Base-by-base conservation (phyloP, 2,888 invertebrate species). In the Eilema caniola region DNA sequence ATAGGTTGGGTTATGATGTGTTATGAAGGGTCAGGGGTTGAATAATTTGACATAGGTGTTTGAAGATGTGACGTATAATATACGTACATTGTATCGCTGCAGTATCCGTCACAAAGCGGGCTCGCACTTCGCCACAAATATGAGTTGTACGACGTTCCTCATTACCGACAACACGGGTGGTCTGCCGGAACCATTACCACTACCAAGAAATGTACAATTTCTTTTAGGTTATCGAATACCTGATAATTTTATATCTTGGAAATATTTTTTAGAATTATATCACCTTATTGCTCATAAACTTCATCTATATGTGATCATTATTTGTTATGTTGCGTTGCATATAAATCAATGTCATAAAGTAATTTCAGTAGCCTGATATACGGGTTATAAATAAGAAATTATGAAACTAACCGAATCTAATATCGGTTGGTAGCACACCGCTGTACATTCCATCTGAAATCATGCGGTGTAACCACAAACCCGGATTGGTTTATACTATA, bases 121-220 rank as follows among this genome's bases (percentile, higher is more conserved):
- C 81, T 85, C 82, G 75, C 81, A 85, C 83, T 75, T 81, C 76
- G 72, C 77, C 78, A 85, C 86, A 81, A 85, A 87, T 84, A 84
- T 81, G 78, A 87, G 77, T 83, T 82, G 83, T 83, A 83, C 78
- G 82, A 81, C 79, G 75, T 76, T 82, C 85, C 84, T 82, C 79
- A 86, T 87, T 87, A 86, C 83, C 76, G 79, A 83, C 86, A 77
- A 82, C 80, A 77, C 84, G 89, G 90, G 90, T 90, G 91, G 91
- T 88, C 91, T 82, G 83, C 80, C 75, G 74, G 81, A 83, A 82
- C 85, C 79, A 57, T 28, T 61, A 57, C 66, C 64, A 73, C 67
- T 81, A 80, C 83, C 72, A 73, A 80, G 84, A 83, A 84, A 81
- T 78, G 72, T 76, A 76, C 77, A 81, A 85, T 86, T 83, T 83